phyloP scores from a whole-genome alignment of 2,888 invertebrate species.

The Parasteatoda lunata region DNA sequence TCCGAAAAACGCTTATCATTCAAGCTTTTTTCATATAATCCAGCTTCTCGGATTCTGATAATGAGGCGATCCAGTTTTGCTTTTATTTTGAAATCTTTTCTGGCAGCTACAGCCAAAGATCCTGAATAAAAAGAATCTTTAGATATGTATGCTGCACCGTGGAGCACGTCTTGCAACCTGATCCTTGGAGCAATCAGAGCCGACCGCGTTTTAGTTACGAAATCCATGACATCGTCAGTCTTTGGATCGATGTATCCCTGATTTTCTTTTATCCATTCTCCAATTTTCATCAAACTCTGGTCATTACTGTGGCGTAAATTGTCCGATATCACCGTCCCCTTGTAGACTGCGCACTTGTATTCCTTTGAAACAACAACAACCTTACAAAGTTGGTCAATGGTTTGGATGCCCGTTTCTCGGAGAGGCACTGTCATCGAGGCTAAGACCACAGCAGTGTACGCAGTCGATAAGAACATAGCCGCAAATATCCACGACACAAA shows the following conservation, averaged over 20 bases:
- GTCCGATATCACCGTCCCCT: background rate
- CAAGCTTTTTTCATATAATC: slow-evolving; percentile 20
- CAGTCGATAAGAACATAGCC: slow-evolving; percentile 12
- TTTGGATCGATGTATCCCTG: slow-evolving; percentile 5
- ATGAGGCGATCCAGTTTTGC: slow-evolving; percentile 14
- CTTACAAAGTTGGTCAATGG: slow-evolving; percentile 14
- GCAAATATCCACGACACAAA: slow-evolving; percentile 8
- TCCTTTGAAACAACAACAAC: slow-evolving; percentile 7
- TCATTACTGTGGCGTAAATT: background rate
- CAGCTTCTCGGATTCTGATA: background rate
- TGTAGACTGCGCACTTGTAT: slow-evolving; percentile 26
- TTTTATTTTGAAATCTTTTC: slow-evolving; percentile 23
- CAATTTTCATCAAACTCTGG: background rate
- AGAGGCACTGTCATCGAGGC: slow-evolving; percentile 38
- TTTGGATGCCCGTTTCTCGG: background rate
- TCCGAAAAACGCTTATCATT: background rate
- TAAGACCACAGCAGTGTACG: slow-evolving; percentile 31
- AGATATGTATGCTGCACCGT: slow-evolving; percentile 10
- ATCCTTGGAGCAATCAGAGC: slow-evolving; percentile 15
- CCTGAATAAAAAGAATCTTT: slow-evolving; percentile 2
- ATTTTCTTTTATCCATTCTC: slow-evolving; percentile 12
- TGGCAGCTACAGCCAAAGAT: slow-evolving; percentile 10
- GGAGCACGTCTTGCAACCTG: slow-evolving; percentile 4
- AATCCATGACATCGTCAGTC: background rate
- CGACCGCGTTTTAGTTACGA: background rate